phyloP scores from a whole-genome alignment of 2,797 vertebrate genomes.

The Spondyliosoma cantharus region DNA sequence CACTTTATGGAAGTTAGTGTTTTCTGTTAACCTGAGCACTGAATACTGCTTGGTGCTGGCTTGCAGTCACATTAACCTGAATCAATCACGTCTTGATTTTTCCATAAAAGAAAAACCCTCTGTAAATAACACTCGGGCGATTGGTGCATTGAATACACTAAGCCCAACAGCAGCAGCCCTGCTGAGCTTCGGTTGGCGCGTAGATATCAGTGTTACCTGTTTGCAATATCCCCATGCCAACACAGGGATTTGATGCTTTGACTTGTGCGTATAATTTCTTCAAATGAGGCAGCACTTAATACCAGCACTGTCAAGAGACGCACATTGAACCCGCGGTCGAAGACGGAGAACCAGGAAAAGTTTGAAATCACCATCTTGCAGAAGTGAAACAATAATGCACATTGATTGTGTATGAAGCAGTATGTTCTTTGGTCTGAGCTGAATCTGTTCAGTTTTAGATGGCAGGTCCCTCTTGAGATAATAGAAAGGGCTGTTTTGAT shows the following conservation, averaged over 20 bases:
- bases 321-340: slow-evolving; percentile 28
- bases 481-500: slow-evolving; percentile 79
- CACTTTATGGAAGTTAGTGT: slow-evolving; percentile 87
- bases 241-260: slow-evolving; percentile 74
- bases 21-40: slow-evolving; percentile 88
- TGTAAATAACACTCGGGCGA: slow-evolving; percentile 83
- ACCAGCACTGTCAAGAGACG: slow-evolving; percentile 66
- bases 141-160: slow-evolving; percentile 71
- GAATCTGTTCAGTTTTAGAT: slow-evolving; percentile 69
- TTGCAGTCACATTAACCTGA: slow-evolving; percentile 86
- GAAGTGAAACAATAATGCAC: slow-evolving; percentile 74
- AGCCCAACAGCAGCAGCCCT: slow-evolving; percentile 54
- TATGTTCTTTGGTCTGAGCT: slow-evolving; percentile 66
- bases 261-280: slow-evolving; percentile 65
- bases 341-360: slow-evolving; percentile 30
- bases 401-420: slow-evolving; percentile 69
- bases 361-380: slow-evolving; percentile 63
- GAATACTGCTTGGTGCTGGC: slow-evolving; percentile 80
- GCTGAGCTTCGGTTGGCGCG: slow-evolving; percentile 65
- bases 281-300: slow-evolving; percentile 69
- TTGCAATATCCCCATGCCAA: slow-evolving; percentile 72
- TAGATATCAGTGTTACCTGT: slow-evolving; percentile 75
- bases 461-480: slow-evolving; percentile 74
- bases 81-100: slow-evolving; percentile 89
- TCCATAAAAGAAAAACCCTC: slow-evolving; percentile 86